A percentile compares a stretch with the other conserved stretches of the same genome.
phyloP scores from a whole-genome alignment of 2,888 invertebrate species.

The Chorisops tibialis region DNA sequence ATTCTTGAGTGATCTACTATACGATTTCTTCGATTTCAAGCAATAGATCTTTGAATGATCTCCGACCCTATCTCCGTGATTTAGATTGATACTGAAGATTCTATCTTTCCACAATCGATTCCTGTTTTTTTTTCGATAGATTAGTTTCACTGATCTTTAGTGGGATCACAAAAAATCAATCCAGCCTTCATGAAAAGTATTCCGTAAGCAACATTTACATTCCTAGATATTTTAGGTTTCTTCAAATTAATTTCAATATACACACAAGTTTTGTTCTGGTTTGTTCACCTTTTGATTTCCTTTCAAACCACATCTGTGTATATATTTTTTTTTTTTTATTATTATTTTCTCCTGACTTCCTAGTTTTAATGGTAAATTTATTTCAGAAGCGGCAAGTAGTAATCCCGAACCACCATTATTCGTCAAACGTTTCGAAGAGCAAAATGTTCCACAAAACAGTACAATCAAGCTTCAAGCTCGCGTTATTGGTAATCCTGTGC shows the following conservation, averaged over 20 bases:
- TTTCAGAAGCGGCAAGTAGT: conserved; percentile 69
- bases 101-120: too few species aligned
- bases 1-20: too few species aligned
- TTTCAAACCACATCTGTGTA: not conserved
- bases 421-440: conserved; percentile 82
- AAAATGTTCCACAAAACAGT: conserved; percentile 74
- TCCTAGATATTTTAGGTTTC: not conserved
- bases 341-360: not conserved
- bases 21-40: too few species aligned
- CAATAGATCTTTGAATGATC: too few species aligned
- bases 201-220: too few species aligned
- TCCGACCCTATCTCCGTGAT: too few species aligned
- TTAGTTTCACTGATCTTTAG: too few species aligned
- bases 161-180: too few species aligned
- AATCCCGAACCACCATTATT: conserved; percentile 85
- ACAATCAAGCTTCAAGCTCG: conserved; percentile 74
- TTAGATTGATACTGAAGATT: too few species aligned
- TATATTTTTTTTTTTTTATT: not conserved
- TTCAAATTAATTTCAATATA: not conserved
- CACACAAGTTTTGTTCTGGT: not conserved
- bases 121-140: too few species aligned
- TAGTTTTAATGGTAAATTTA: conserved; percentile 11
- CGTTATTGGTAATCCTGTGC: conserved; percentile 85
- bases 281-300: not conserved
- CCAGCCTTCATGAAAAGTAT: too few species aligned